Conservation (phyloP, 2,797 vertebrate genomes). For the Halcyon smyrnensis region DNA sequence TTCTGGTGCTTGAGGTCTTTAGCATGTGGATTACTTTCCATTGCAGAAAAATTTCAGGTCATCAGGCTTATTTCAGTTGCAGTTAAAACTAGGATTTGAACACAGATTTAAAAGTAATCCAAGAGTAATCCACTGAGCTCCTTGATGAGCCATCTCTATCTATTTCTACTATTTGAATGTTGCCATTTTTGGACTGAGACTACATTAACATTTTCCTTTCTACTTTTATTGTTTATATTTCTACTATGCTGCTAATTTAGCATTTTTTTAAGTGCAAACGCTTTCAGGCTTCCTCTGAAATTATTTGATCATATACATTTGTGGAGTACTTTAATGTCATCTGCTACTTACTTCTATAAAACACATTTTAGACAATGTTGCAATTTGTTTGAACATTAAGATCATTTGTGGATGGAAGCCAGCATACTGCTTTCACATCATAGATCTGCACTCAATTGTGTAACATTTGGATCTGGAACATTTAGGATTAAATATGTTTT, state of each 20-base stretch:
- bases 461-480: slow-evolving; percentile 47
- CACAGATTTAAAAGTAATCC: slow-evolving; percentile 43
- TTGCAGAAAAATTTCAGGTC: slow-evolving; percentile 6
- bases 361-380: slow-evolving; percentile 18
- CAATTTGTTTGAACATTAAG: slow-evolving; percentile 61
- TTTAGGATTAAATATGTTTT: slow-evolving; percentile 33
- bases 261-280: not conserved
- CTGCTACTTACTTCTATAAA: slow-evolving; percentile 20
- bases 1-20: not conserved
- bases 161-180: slow-evolving; percentile 44
- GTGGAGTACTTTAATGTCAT: slow-evolving; percentile 8
- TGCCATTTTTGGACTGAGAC: not conserved
- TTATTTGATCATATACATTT: slow-evolving; percentile 33
- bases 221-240: not conserved
- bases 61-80: not conserved
- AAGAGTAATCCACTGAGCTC: slow-evolving; percentile 28
- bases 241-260: not conserved
- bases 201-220: not conserved
- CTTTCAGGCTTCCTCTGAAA: slow-evolving; percentile 26
- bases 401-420: slow-evolving; percentile 47
- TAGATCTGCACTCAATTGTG: slow-evolving; percentile 1
- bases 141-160: slow-evolving; percentile 34
- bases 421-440: slow-evolving; percentile 18
- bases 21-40: not conserved
- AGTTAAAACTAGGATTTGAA: slow-evolving; percentile 41